Evolutionary conservation across 1,140 invertebrate species (phyloP).

Genomic region (Magallana ariakensis): DNA sequence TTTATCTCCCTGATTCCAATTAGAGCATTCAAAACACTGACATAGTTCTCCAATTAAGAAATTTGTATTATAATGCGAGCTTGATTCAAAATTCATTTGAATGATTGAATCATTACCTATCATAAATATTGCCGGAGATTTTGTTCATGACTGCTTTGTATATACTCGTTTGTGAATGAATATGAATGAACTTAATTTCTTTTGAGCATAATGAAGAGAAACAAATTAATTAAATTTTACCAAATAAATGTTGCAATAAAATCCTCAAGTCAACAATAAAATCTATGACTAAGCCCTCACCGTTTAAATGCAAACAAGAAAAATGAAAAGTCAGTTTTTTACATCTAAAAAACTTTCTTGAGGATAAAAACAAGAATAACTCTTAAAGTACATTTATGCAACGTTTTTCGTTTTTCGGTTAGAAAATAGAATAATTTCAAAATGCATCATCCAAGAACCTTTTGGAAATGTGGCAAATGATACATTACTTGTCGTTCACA

Average conservation of each 20-base stretch:
- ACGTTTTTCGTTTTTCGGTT: conserved; percentile 7
- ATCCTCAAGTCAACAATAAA: conserved; percentile 29
- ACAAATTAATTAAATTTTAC: conserved; percentile 31
- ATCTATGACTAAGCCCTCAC: conserved; percentile 22
- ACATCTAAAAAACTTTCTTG: not conserved
- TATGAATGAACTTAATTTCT: conserved; percentile 30
- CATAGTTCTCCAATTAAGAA: not conserved
- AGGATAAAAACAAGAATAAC: conserved; percentile 19
- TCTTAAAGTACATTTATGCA: conserved; percentile 17
- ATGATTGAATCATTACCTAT: not conserved
- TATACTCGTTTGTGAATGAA: conserved; percentile 11
- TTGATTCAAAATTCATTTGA: conserved; percentile 1
- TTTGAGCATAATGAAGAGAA: conserved; percentile 30
- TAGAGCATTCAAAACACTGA: not conserved
- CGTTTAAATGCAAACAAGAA: conserved; percentile 34
- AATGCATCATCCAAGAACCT: conserved; percentile 15
- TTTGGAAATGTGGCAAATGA: not conserved
- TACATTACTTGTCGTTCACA: not conserved
- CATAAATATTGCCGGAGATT: not conserved
- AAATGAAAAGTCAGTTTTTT: conserved; percentile 32
- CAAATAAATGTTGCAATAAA: conserved; percentile 35
- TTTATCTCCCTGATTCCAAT: not conserved
- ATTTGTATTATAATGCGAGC: not conserved
- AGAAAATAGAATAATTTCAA: conserved; percentile 8
- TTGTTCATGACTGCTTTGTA: not conserved